phyloP scores from a whole-genome alignment of 2,888 invertebrate species.

The Bedellia somnulentella region DNA sequence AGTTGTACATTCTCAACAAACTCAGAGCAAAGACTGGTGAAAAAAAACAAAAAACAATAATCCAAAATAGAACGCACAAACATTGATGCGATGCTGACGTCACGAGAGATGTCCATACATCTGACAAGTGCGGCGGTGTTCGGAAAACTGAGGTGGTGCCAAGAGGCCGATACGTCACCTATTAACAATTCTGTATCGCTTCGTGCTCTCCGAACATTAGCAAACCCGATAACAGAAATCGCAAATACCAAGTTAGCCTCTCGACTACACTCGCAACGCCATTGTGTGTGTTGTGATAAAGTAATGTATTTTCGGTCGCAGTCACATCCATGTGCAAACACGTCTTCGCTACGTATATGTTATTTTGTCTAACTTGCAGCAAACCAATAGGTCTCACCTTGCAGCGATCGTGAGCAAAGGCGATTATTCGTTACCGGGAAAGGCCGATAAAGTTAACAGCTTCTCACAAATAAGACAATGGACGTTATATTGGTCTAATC shows the following conservation, averaged over 20 bases:
- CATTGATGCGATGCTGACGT: too few species aligned
- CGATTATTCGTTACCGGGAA: too few species aligned
- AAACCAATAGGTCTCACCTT: too few species aligned
- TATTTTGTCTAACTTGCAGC: too few species aligned
- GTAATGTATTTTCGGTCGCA: too few species aligned
- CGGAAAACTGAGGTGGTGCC: conserved; percentile 27
- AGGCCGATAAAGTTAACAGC: too few species aligned
- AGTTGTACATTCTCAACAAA: conserved; percentile 16
- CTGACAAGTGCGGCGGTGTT: conserved; percentile 21
- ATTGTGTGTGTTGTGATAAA: conserved; percentile 22
- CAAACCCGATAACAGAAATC: conserved; percentile 18
- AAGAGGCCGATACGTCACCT: conserved; percentile 26
- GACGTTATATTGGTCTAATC: too few species aligned
- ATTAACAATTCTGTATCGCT: conserved; percentile 20
- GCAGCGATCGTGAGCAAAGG: too few species aligned
- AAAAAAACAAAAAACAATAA: conserved; percentile 37
- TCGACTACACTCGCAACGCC: conserved; percentile 19
- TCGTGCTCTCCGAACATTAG: conserved; percentile 15
- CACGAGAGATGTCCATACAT: too few species aligned
- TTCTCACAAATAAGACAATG: too few species aligned
- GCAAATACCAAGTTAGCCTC: conserved; percentile 35
- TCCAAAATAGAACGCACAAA: conserved; percentile 37
- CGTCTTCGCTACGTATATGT: too few species aligned
- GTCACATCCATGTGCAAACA: too few species aligned
- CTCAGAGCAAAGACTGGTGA: conserved; percentile 17